Conservation (phyloP, 2,113 vertebrate species). For the Meriones unguiculatus region DNA sequence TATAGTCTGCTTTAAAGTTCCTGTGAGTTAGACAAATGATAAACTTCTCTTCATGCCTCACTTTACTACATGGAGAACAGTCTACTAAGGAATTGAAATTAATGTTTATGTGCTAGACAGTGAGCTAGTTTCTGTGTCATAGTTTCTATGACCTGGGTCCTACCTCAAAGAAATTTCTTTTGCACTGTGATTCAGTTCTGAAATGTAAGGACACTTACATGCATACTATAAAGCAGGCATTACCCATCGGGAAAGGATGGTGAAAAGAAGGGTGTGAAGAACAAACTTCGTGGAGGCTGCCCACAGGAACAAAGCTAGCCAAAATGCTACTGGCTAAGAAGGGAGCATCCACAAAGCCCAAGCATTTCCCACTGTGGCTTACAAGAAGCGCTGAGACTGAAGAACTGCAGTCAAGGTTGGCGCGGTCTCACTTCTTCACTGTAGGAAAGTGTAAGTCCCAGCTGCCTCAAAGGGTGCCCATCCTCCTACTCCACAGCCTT, state of each 20-base stretch:
- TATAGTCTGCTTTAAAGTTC: neutral
- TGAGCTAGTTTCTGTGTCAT: neutral
- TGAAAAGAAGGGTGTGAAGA: neutral
- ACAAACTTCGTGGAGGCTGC: neutral
- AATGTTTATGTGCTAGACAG: neutral
- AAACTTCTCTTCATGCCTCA: neutral
- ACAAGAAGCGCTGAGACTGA: neutral
- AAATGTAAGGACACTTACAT: neutral
- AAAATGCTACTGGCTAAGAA: neutral
- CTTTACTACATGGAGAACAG: neutral
- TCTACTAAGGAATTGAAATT: slow-evolving; percentile 35
- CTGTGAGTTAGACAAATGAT: slow-evolving; percentile 1
- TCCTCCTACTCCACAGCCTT: neutral
- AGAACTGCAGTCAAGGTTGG: neutral
- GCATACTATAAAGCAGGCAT: neutral
- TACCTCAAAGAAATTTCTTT: neutral
- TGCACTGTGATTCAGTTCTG: neutral
- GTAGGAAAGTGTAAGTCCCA: neutral
- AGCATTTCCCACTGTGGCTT: slow-evolving; percentile 6
- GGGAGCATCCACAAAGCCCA: neutral
- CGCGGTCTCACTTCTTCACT: neutral
- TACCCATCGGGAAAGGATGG: slow-evolving; percentile 6
- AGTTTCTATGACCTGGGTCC: neutral
- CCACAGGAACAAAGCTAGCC: neutral
- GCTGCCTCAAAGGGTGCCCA: too few species aligned